Evolutionary conservation across 2,888 invertebrate genomes (phyloP).

Genomic region (Melanchra persicariae): DNA sequence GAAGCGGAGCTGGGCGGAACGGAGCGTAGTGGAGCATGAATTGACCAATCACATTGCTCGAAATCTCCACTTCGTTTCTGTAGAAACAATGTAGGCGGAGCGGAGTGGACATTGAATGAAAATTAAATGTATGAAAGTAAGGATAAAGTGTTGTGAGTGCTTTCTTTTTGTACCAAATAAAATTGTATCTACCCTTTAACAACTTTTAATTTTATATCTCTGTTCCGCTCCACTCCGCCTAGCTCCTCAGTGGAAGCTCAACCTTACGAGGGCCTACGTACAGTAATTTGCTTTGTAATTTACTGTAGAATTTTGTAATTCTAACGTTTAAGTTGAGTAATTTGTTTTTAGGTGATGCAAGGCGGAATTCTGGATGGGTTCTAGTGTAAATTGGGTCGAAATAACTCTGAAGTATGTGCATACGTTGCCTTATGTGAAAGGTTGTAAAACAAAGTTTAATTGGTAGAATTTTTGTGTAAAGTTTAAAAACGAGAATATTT

Average conservation of each 20-base stretch:
- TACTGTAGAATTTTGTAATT: constrained; percentile 52
- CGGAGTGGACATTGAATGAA: no score
- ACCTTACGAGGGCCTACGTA: constrained; percentile 14
- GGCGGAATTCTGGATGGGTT: constrained; percentile 14
- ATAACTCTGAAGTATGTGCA: constrained; percentile 31
- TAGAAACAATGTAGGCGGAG: no score
- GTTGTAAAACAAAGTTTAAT: background rate
- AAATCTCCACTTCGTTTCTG: no score
- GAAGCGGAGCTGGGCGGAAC: background rate
- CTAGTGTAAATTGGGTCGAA: constrained; percentile 29
- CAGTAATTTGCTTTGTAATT: constrained; percentile 57
- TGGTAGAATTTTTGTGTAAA: background rate
- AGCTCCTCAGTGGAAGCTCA: background rate
- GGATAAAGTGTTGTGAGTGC: no score
- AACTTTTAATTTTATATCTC: no score
- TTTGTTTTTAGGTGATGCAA: constrained; percentile 42
- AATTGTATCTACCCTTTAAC: no score
- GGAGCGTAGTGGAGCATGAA: background rate
- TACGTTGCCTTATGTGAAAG: background rate
- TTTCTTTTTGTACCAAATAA: no score
- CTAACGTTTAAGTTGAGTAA: constrained; percentile 55
- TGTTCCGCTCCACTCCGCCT: background rate
- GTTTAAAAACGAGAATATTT: background rate
- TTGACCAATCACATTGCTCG: no score
- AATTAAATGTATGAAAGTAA: no score